Base-by-base conservation (phyloP, 2,888 invertebrate genomes). In the Miltochrista miniata region DNA sequence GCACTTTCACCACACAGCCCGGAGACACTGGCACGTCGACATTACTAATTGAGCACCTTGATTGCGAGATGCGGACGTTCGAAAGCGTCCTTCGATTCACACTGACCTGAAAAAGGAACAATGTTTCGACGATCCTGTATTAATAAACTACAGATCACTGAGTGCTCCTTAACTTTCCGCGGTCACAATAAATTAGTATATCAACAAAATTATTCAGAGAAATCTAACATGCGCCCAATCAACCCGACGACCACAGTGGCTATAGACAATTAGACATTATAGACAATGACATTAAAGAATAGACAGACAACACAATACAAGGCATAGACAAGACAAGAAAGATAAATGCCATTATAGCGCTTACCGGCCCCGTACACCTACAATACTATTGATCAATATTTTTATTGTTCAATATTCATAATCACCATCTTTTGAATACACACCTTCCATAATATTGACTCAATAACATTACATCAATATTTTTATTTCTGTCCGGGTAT, bases 1-100 rank as follows among this genome's bases (percentile, higher is more conserved):
- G 59, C 81, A 88, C 89, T 89, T 89, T 89, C 89, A 87, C 89
- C 82, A 64, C 72, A 60, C 75, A 72, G 65, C 63, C 74, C 70
- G 73, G 70, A 74, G 72, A 78, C 56, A 61, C 71, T 74, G 70
- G 86, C 79, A 87, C 87, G 87, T 87, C 84, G 80, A 85, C 86
- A 83, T 80, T 69, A 72, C 69, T 79, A 83, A 82, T 80, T 83
- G 77, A 74, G 66, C 74, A 74, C 76, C 74, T 46, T 46, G 66
- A 72, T 73, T 74, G 69, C 68, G 70, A 78, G 79, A 79, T 78
- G 76, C 77, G 69, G 68, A 70, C 70, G 71, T 65, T 70, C 54
- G 62, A 70, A 59, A 66, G 71, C 69, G 67, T 74, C 68, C 63
- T 56, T 61, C 48, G 34, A 56, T n/a, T n/a, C 64, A 56, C 62